These are phyloP conservation scores for Mormyrus hasselquistii DNA, from an alignment of 2,797 vertebrate genomes.

Conservation along the genomic window DNA sequence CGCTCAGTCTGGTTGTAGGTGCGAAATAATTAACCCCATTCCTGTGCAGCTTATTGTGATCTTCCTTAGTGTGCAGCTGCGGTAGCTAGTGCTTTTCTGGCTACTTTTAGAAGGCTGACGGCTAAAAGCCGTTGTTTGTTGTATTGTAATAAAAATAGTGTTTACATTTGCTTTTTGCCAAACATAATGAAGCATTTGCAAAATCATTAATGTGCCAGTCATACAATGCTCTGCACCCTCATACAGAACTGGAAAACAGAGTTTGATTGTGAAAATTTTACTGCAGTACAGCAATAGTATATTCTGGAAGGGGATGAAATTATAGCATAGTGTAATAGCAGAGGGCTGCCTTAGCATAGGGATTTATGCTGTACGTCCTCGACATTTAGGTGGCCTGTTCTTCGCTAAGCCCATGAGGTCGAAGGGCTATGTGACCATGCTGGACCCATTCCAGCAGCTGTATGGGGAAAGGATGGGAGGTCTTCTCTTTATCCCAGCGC, in stretches of 20 bases:
- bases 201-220: background rate
- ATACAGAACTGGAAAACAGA: background rate
- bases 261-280: background rate
- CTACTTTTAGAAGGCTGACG: background rate
- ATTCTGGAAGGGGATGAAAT: background rate
- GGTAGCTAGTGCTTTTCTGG: background rate
- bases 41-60: background rate
- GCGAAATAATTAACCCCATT: conserved; percentile 40
- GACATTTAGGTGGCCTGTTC: conserved; percentile 81
- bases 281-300: background rate
- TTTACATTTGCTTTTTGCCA: background rate
- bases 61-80: background rate
- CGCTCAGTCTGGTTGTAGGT: conserved; percentile 90
- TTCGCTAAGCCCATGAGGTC: conserved; percentile 97
- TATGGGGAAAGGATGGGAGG: conserved; percentile 96
- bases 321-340: background rate
- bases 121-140: background rate
- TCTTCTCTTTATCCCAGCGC: conserved; percentile 87
- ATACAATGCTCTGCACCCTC: background rate
- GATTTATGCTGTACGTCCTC: background rate
- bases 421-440: conserved; percentile 92
- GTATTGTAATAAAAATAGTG: background rate
- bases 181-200: background rate
- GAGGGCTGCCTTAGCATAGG: background rate
- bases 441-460: conserved; percentile 93